A percentile compares a stretch with the other conserved stretches of the same genome.
phyloP scores from a whole-genome alignment of 2,797 vertebrate genomes.

The Gambelia wislizenii region DNA sequence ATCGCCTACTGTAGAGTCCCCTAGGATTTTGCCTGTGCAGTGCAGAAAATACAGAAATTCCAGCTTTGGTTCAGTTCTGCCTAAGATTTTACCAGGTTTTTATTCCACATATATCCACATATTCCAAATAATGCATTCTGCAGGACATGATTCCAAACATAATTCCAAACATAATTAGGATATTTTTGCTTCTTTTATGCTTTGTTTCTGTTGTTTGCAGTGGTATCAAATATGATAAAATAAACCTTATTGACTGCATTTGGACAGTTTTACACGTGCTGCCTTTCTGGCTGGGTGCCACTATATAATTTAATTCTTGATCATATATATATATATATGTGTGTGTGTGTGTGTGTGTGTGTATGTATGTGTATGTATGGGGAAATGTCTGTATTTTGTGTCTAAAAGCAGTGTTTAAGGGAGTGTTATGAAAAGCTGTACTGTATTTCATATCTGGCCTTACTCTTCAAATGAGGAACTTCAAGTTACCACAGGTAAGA shows the following conservation, averaged over 20 bases:
- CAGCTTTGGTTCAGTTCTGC: neutral
- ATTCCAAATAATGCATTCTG: neutral
- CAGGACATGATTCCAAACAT: neutral
- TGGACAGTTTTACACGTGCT: neutral
- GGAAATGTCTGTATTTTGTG: no score
- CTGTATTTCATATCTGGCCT: neutral
- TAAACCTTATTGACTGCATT: neutral
- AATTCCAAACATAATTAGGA: neutral
- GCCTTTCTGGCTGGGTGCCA: neutral
- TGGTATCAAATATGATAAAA: neutral
- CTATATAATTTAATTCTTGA: neutral
- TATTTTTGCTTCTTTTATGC: neutral
- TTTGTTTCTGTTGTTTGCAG: neutral
- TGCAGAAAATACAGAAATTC: no score
- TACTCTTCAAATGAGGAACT: neutral
- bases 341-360: no score
- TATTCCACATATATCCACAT: neutral
- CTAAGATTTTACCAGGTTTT: neutral
- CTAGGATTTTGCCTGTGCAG: neutral
- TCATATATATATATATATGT: neutral
- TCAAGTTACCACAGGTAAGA: neutral
- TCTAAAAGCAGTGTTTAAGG: neutral
- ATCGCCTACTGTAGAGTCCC: neutral
- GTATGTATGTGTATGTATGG: neutral
- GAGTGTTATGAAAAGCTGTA: neutral